Conservation (phyloP, 2,113 vertebrate genomes). For the Athene cunicularia region DNA sequence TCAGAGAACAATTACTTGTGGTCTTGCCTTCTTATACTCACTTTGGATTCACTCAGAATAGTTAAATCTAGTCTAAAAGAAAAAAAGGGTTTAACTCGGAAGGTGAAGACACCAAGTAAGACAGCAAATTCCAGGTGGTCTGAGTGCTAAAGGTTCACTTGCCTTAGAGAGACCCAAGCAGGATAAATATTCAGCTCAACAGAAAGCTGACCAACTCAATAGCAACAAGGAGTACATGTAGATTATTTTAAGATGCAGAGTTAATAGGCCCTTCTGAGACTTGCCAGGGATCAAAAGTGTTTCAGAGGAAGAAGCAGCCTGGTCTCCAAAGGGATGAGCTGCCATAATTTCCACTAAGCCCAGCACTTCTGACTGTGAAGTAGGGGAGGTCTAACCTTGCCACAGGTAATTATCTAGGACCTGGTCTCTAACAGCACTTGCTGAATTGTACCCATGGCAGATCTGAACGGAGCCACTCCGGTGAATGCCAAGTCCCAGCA, state of each 20-base stretch:
- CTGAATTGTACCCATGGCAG: not conserved
- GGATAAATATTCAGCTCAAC: not conserved
- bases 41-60: not conserved
- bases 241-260: not conserved
- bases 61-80: not conserved
- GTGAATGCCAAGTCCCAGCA: not conserved
- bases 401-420: not conserved
- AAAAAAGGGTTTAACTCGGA: not conserved
- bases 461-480: not conserved
- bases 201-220: not conserved
- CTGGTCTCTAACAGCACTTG: not conserved
- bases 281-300: not conserved
- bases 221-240: not conserved
- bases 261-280: not conserved
- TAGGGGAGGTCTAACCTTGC: not conserved
- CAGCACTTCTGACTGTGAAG: not conserved
- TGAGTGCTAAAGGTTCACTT: not conserved
- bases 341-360: not conserved
- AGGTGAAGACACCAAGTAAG: not conserved
- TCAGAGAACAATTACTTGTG: not conserved
- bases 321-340: not conserved
- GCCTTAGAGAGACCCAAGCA: not conserved
- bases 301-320: not conserved
- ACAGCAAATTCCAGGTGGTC: not conserved
- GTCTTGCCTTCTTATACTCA: not conserved